These are phyloP conservation scores for Sparus aurata DNA, from an alignment of 2,797 vertebrate species.

Conservation along the genomic window DNA sequence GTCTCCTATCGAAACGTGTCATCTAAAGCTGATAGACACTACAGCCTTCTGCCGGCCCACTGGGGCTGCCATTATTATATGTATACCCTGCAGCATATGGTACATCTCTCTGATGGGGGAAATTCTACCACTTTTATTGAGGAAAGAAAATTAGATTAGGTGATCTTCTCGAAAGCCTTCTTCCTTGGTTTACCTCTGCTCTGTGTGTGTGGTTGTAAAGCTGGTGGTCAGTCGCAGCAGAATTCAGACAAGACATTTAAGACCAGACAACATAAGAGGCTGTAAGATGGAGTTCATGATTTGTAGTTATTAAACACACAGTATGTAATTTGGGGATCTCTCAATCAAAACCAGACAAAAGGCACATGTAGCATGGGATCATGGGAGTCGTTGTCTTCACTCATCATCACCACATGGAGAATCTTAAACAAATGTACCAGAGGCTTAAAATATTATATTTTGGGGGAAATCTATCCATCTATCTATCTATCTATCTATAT, in stretches of 20 bases:
- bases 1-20: constrained; percentile 81
- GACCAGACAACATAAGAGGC: background rate
- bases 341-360: too few relatives aligned
- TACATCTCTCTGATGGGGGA: constrained; percentile 68
- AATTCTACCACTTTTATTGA: constrained; percentile 73
- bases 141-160: constrained; percentile 73
- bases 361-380: too few relatives aligned
- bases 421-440: too few relatives aligned
- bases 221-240: background rate
- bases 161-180: constrained; percentile 55
- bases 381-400: too few relatives aligned
- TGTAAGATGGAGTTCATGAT: background rate
- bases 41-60: constrained; percentile 63
- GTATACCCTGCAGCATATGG: constrained; percentile 79
- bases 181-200: constrained; percentile 44
- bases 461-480: too few relatives aligned
- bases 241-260: constrained; percentile 19
- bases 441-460: too few relatives aligned
- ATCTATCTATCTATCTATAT: too few relatives aligned
- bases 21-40: constrained; percentile 84
- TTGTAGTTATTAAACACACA: background rate
- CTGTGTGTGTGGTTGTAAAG: constrained; percentile 16
- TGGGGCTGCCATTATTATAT: constrained; percentile 74
- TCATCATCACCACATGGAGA: too few relatives aligned
- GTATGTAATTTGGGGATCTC: too few relatives aligned